Evolutionary conservation across 2,888 invertebrate genomes (phyloP), one percentile per base, ranked within the genome.

Genomic region (Polylopha cassiicola): DNA sequence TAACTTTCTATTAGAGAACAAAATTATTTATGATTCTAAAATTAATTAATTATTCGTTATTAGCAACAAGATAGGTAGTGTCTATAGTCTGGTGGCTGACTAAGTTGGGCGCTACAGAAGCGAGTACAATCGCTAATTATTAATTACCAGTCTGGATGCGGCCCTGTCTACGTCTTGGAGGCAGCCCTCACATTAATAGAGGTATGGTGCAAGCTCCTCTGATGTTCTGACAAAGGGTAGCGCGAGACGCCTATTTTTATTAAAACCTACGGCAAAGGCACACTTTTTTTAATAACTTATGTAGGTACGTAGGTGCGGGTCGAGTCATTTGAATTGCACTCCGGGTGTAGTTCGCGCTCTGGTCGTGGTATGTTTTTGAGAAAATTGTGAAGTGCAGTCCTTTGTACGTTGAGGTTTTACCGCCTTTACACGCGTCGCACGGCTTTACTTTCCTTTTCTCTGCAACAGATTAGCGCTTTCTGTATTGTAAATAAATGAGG

Each of bases 221-320:
- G 81, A 82, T 78, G 78, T 79, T 71, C 68, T 68, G 70, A 84
- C 84, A 85, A 85, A 84, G 82, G 75, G 73, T 75, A 68, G 68
- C 70, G 70, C 65, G 72, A 68, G 72, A 75, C 75, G 80, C 77
- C 84, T 84, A 84, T 84, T 85, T 84, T 84, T 85, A 85, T 84
- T 84, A 84, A 84, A 84, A 79, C 81, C 80, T 73, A 66, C 75
- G 66, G 66, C 75, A 71, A 66, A 79, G 73, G 77, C 76, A 72
- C 73, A 77, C 79, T 79, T 85, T 82, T 79, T 84, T 84, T 85
- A 85, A 84, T 85, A 85, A 82, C 84, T 81, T 82, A 84, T 82
- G 82, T 81, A 77, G 36, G 46, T 51, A 44, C 60, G 63, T 65
- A 62, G 61, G 62, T 66, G 61, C 59, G 61, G 62, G 59, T 63